Base-by-base conservation (phyloP, 2,888 invertebrate genomes). In the Crocallis elinguaria region DNA sequence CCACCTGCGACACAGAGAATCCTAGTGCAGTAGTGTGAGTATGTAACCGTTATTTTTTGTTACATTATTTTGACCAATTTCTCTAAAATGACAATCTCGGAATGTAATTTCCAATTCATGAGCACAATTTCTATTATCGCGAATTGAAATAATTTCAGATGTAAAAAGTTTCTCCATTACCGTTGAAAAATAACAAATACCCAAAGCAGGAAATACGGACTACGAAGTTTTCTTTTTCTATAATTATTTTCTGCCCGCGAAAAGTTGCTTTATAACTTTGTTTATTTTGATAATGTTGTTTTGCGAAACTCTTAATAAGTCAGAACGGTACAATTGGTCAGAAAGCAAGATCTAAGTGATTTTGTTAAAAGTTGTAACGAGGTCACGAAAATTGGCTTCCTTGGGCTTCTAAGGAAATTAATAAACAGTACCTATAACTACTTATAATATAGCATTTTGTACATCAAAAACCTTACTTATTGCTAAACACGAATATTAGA, bases 281-380 rank as follows among this genome's bases (percentile, higher is more conserved):
- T 46, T 44, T 50, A 50, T 50, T 45, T 23, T 37, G 23, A 37
- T 42, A 53, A 48, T 48, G 17, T 30, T 42, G 41, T 46, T 53
- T 37, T 23, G 14, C 23, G 7, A 29, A 14, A 21, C 21, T 39
- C 32, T 17, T 30, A 44, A 39, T 27, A 51, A 41, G 19, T 39
- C 13, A 16, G 9, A 23, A 32, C 7, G 41, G 32, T 42, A 30
- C 19, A 29, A 45, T 36, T 36, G 37, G 45, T 52, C 39, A 46
- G 13, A 30, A 30, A 37, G 14, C 14, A 32, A 23, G 19, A 17
- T 33, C 11, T 38, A 38, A 51, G 38, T 44, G 23, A 42, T 48
- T 48, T 46, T 30, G 5, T 35, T 29, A 35, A 36, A 51, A 51
- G 21, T 51, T 51, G 30, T 39, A 51, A 51, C 45, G 33, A 35